Base-by-base conservation (phyloP, 2,888 invertebrate genomes). In the Tanytarsus gracilentus region DNA sequence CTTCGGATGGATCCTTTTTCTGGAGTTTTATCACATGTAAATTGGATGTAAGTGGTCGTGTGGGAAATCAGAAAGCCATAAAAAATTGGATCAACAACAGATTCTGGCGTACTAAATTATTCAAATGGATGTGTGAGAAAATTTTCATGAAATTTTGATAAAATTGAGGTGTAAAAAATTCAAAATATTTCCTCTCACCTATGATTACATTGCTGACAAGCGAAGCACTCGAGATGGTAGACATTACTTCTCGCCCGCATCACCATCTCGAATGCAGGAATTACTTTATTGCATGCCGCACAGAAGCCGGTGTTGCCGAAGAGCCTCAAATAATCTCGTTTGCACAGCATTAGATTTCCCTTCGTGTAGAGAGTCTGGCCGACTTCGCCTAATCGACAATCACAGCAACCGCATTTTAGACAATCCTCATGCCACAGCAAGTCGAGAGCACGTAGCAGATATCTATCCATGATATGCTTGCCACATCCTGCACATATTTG, bases 231-330 rank as follows among this genome's bases (percentile, higher is more conserved):
- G 68, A 97, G 81, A 72, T 98, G 97, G 75, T 97, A 98, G 63
- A 97, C 97, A 71, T 97, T 96, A 74, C 87, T 90, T 68, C 92
- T 84, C 49, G 96, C 96, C 66, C 96, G 81, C 97, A 98, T 98
- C 67, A 97, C 97, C 95, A 97, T 95, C 76, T 98, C 97, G 74
- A 96, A 97, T 56, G 97, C 96, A 3, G 97, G 97, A 72, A 98
- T 98, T 71, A 92, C 90, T 77, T 97, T 97, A 72, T 88, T 88
- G 78, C 98, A 98, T 18, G 96, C 96, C 27, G 96, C 90, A 76
- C 97, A 98, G 75, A 91, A 91, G 26, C 96, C 96, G 14, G 94
- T 95, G 70, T 89, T 91, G 61, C 96, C 96, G 72, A 97, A 97
- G 71, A 97, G 79, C 78, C 88, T 88, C 72, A 97, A 82, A 77